phyloP scores from a whole-genome alignment of 2,888 invertebrate species.

The Amaurobius ferox region DNA sequence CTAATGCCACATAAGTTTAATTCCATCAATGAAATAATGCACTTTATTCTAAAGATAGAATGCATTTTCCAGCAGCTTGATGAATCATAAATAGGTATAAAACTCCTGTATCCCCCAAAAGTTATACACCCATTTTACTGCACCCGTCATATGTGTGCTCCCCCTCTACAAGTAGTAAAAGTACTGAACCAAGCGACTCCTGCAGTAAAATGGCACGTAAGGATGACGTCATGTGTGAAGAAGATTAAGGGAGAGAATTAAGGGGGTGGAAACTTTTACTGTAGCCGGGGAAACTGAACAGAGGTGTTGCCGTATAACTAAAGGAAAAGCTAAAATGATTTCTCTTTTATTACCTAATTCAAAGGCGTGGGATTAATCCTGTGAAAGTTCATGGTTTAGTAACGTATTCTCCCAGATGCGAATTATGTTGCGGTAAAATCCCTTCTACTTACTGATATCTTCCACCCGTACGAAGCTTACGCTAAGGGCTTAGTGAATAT shows the following conservation, averaged over 20 bases:
- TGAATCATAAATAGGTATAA: constrained; percentile 9
- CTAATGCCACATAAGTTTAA: no score
- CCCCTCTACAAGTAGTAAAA: constrained; percentile 14
- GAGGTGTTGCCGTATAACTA: not conserved
- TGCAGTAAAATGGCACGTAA: not conserved
- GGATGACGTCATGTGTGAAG: constrained; percentile 11
- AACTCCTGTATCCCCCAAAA: not conserved
- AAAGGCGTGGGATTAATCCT: not conserved
- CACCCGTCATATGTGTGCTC: not conserved
- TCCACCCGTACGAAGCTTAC: no score
- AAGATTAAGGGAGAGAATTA: constrained; percentile 1
- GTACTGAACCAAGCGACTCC: not conserved
- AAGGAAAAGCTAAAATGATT: not conserved
- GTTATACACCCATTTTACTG: not conserved
- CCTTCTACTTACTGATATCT: no score
- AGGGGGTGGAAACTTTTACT: not conserved
- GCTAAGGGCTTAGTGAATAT: no score
- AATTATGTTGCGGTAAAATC: no score
- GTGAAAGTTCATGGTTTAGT: not conserved
- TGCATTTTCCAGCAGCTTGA: not conserved
- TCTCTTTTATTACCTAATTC: not conserved
- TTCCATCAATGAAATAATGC: not conserved
- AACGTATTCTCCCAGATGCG: no score
- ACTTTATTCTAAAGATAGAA: not conserved
- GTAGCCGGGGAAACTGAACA: not conserved